Conservation (phyloP, 1,140 invertebrate species). For the Eriocheir sinensis region DNA sequence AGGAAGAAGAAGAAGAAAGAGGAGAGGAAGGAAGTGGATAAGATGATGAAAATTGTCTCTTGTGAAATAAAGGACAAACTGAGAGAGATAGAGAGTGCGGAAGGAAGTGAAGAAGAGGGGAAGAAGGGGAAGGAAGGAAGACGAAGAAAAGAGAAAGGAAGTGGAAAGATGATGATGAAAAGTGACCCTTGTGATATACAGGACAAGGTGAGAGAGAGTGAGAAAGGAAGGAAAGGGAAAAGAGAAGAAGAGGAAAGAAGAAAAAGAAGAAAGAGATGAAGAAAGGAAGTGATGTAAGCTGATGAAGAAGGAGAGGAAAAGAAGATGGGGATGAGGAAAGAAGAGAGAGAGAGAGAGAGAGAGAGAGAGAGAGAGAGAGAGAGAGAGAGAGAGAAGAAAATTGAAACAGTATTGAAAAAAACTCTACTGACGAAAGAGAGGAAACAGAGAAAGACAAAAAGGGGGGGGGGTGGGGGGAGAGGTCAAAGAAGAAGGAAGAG, state of each 20-base stretch:
- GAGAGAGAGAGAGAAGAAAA: not conserved
- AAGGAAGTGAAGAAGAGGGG: not conserved
- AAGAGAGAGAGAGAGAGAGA: not conserved
- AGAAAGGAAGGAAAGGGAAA: not conserved
- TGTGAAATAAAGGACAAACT: too few species aligned
- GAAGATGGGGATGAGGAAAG: not conserved
- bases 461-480: not conserved
- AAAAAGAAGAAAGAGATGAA: not conserved
- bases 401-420: not conserved
- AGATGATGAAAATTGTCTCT: too few species aligned
- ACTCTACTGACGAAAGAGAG: not conserved
- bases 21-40: not conserved
- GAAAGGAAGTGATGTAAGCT: not conserved
- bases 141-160: not conserved
- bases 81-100: too few species aligned
- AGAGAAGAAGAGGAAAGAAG: not conserved
- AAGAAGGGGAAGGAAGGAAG: not conserved
- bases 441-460: not conserved
- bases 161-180: too few species aligned
- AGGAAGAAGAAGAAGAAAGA: not conserved
- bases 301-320: not conserved
- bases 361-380: not conserved
- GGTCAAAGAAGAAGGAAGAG: not conserved
- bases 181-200: too few species aligned
- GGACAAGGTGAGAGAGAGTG: not conserved